Conservation (phyloP, 2,113 vertebrate species). For the Rousettus leschenaultii region DNA sequence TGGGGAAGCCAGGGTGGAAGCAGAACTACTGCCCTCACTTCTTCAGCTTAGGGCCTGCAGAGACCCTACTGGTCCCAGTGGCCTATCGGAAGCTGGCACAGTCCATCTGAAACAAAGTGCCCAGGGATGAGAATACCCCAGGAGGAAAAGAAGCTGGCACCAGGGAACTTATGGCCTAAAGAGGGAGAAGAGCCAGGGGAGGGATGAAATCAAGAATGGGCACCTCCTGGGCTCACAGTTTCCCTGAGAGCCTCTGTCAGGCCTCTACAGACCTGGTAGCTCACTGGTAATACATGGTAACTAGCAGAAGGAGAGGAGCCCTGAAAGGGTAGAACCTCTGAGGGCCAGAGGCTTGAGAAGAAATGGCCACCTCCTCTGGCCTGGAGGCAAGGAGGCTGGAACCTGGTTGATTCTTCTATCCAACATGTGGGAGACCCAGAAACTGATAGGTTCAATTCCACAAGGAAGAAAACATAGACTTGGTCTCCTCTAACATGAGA, state of each 20-base stretch:
- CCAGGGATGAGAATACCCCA: conserved; percentile 32
- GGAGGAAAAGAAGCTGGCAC: conserved; percentile 55
- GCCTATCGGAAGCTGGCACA: conserved; percentile 46
- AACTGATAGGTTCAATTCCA: conserved; percentile 43
- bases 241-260: conserved; percentile 42
- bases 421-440: neutral
- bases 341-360: neutral
- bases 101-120: conserved; percentile 52
- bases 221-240: conserved; percentile 52
- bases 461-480: neutral
- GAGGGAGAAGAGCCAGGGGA: conserved; percentile 33
- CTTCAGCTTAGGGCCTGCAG: conserved; percentile 25
- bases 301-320: conserved; percentile 25
- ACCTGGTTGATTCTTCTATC: neutral
- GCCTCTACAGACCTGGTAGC: conserved; percentile 19
- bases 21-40: conserved; percentile 44
- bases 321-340: neutral
- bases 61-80: conserved; percentile 3
- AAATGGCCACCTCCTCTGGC: conserved; percentile 21
- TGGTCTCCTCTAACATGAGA: neutral
- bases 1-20: conserved; percentile 26
- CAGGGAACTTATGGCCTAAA: conserved; percentile 66
- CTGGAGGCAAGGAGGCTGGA: neutral
- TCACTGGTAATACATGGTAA: conserved; percentile 31
- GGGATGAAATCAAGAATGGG: conserved; percentile 52